Conservation (phyloP, 2,113 vertebrate species). For the Prinia subflava region DNA sequence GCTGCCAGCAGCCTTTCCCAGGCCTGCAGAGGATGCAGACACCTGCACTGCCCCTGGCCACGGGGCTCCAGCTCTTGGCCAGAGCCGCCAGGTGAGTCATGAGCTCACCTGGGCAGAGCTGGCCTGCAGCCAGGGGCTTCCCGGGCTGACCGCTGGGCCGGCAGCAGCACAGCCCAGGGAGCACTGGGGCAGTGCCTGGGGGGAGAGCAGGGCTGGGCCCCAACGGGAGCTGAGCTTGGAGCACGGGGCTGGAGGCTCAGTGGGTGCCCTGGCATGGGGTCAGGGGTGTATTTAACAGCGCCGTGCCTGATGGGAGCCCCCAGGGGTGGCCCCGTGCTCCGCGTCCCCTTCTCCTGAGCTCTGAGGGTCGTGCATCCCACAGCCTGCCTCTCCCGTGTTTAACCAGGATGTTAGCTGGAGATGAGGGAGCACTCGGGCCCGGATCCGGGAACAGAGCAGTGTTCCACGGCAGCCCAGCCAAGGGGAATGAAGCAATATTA, state of each 20-base stretch:
- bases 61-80: accelerated
- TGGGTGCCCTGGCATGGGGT: accelerated
- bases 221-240: not conserved
- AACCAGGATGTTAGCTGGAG: not conserved
- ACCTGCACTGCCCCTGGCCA: not conserved
- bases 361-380: not conserved
- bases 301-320: accelerated
- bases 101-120: not conserved
- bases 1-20: not conserved
- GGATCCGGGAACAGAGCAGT: not conserved
- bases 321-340: accelerated
- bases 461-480: not conserved
- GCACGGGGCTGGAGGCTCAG: accelerated
- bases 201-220: not conserved
- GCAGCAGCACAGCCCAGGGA: not conserved
- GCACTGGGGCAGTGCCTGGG: not conserved
- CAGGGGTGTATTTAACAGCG: not conserved
- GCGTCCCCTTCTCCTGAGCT: not conserved
- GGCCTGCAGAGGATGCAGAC: not conserved
- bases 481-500: not conserved
- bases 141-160: not conserved
- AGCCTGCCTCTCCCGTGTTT: not conserved
- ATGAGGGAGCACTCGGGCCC: accelerated
- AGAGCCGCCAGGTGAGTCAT: not conserved
- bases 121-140: not conserved